A percentile compares a stretch with the other conserved stretches of the same genome.
phyloP scores from a whole-genome alignment of 2,113 vertebrate species.

The Anolis carolinensis region DNA sequence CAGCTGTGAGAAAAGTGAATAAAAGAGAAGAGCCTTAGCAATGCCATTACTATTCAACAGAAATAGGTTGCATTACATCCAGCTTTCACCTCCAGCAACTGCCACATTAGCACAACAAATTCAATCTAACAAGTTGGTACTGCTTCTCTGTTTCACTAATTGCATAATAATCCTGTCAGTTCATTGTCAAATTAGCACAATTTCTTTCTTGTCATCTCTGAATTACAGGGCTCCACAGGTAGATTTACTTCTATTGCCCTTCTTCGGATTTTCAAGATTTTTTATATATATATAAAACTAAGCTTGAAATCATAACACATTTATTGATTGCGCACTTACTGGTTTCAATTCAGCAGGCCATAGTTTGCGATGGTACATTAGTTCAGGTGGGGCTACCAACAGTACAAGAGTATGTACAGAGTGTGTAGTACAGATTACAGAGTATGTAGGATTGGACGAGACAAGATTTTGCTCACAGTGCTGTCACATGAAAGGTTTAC shows the following conservation, averaged over 20 bases:
- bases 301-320: not conserved
- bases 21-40: constrained; percentile 7
- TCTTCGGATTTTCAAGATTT: constrained; percentile 19
- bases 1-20: constrained; percentile 36
- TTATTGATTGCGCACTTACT: not conserved
- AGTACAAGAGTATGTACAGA: not conserved
- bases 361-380: not conserved
- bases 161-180: constrained; percentile 42
- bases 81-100: constrained; percentile 29
- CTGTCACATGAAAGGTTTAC: not conserved
- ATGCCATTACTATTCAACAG: constrained; percentile 23
- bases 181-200: constrained; percentile 41
- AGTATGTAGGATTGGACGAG: not conserved
- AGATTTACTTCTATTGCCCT: constrained; percentile 10
- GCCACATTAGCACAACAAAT: constrained; percentile 35
- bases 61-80: constrained; percentile 22
- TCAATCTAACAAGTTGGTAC: constrained; percentile 8
- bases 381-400: not conserved
- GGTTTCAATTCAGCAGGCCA: not conserved
- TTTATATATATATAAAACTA: constrained; percentile 16
- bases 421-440: not conserved
- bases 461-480: not conserved
- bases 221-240: constrained; percentile 17
- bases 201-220: constrained; percentile 39
- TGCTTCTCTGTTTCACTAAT: constrained; percentile 19